Conservation (phyloP, 2,113 vertebrate genomes). For the Romanogobio albipinnatus region DNA sequence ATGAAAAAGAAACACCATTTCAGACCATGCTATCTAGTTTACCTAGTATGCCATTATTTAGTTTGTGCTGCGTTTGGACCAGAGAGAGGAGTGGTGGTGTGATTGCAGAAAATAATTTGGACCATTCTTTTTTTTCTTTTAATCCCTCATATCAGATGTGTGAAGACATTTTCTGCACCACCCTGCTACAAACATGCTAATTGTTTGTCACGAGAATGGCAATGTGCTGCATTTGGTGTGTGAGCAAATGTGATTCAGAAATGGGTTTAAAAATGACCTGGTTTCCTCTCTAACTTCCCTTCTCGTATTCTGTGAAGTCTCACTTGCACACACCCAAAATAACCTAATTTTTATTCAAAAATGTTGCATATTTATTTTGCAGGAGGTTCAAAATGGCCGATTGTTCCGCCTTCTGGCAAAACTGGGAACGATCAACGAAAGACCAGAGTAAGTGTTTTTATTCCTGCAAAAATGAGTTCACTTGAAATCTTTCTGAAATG, state of each 20-base stretch:
- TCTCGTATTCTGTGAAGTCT: neutral
- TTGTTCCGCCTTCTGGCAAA: slow-evolving; percentile 97
- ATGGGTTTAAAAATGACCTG: slow-evolving; percentile 11
- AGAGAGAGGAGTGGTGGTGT: neutral
- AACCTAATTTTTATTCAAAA: neutral
- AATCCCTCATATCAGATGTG: neutral
- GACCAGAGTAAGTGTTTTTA: slow-evolving; percentile 89
- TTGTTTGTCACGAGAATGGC: neutral
- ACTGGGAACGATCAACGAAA: slow-evolving; percentile 99
- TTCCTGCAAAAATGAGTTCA: neutral
- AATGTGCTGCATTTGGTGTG: neutral
- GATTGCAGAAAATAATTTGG: slow-evolving; percentile 35
- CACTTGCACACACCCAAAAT: neutral
- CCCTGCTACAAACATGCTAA: neutral
- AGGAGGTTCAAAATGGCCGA: slow-evolving; percentile 99
- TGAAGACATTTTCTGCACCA: slow-evolving; percentile 4
- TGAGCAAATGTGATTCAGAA: slow-evolving; percentile 12
- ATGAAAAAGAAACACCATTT: neutral
- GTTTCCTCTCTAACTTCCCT: slow-evolving; percentile 8
- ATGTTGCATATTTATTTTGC: slow-evolving; percentile 50
- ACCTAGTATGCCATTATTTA: neutral
- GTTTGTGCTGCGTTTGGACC: neutral
- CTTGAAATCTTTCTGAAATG: neutral
- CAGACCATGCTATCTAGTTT: neutral
- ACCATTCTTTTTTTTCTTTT: neutral